Percentiles rank a stretch among this genome's conserved stretches.
Conservation (phyloP, 2,797 vertebrate genomes). For the Todus mexicanus region DNA sequence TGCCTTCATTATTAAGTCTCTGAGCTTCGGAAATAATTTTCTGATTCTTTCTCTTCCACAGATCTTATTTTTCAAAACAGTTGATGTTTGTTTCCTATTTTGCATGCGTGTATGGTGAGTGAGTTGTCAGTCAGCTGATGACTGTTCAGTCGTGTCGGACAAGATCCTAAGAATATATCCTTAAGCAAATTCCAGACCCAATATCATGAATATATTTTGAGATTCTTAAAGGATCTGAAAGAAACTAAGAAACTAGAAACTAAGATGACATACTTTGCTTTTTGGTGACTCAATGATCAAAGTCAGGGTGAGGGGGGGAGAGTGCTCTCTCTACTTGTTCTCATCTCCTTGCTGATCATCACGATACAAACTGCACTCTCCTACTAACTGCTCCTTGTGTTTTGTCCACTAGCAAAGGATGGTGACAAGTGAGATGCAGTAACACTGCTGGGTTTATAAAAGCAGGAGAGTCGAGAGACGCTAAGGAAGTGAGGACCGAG, state of each 20-base stretch:
- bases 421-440: neutral
- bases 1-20: constrained; percentile 64
- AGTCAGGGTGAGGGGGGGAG: neutral
- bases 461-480: neutral
- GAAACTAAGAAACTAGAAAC: neutral
- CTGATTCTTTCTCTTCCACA: constrained; percentile 15
- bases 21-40: constrained; percentile 61
- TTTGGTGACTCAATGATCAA: neutral
- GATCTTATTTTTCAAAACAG: constrained; percentile 38
- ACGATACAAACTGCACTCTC: fast-evolving
- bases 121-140: constrained; percentile 40
- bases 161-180: neutral
- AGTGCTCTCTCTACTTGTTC: neutral
- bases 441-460: neutral
- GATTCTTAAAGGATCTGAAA: neutral
- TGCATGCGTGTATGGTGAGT: neutral
- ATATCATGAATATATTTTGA: neutral
- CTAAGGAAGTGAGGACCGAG: neutral
- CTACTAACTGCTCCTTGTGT: neutral
- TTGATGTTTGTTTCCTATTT: constrained; percentile 23
- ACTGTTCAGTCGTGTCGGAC: neutral
- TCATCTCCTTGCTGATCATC: neutral
- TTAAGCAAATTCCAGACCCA: neutral
- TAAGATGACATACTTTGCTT: neutral
- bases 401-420: neutral